Evolutionary conservation across 2,797 vertebrate species (phyloP).

Genomic region (Eospalax fontanierii): DNA sequence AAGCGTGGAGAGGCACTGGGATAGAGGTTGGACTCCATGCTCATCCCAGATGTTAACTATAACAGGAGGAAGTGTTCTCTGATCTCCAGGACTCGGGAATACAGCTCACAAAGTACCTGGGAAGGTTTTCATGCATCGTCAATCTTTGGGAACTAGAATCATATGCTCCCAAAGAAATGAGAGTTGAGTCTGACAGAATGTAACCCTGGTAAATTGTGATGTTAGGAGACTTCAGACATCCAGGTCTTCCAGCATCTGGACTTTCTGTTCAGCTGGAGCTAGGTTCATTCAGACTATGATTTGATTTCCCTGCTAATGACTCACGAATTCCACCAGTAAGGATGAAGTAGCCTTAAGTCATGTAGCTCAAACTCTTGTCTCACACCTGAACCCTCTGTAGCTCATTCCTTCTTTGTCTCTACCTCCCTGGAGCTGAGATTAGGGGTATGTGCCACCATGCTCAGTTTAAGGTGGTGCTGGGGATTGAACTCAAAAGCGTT

Average conservation of each 20-base stretch:
- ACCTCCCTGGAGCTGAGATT: not conserved
- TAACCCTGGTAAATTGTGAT: fast-evolving
- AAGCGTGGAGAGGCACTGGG: not conserved
- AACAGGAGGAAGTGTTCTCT: not conserved
- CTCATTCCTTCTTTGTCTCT: not conserved
- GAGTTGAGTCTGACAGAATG: no score
- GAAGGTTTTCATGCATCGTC: not conserved
- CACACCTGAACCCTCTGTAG: not conserved
- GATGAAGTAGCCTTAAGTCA: not conserved
- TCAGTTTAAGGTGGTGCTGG: not conserved
- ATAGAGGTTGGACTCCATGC: not conserved
- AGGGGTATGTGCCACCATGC: not conserved
- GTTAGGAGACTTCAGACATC: not conserved
- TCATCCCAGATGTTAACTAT: not conserved
- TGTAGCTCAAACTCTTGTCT: not conserved
- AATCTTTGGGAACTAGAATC: not conserved
- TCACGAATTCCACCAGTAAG: not conserved
- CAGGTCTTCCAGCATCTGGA: not conserved
- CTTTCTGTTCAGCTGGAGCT: not conserved
- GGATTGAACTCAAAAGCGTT: not conserved
- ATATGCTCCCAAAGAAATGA: not conserved
- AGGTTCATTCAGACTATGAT: not conserved
- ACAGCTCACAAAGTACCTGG: not conserved
- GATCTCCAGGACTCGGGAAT: not conserved
- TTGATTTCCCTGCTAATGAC: not conserved